These are phyloP conservation scores for Etheostoma nigrum DNA, from an alignment of 2,797 vertebrate genomes.

Conservation along the genomic window DNA sequence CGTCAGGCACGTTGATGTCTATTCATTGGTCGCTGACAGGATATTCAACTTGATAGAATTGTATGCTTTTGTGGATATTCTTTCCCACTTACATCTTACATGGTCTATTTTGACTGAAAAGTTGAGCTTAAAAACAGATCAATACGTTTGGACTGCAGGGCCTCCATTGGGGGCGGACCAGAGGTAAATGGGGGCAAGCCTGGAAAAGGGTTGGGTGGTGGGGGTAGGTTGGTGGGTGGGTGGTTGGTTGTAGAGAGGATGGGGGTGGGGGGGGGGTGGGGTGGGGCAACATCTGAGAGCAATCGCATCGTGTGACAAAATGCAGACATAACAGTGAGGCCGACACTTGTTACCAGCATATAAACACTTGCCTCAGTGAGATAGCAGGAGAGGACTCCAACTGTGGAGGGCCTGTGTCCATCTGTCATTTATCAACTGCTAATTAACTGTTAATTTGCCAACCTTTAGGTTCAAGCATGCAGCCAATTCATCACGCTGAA, in stretches of 20 bases:
- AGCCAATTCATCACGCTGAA: constrained; percentile 87
- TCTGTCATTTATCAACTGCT: constrained; percentile 91
- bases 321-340: constrained; percentile 86
- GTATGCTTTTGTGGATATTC: not conserved
- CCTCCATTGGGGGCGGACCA: not conserved
- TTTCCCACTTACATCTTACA: too few relatives aligned
- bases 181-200: constrained; percentile 30
- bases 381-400: constrained; percentile 72
- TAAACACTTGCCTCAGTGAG: constrained; percentile 89
- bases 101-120: not conserved
- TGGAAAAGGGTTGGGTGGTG: not conserved
- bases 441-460: constrained; percentile 91
- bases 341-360: constrained; percentile 90
- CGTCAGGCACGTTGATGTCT: not conserved
- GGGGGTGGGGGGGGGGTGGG: constrained; percentile 21
- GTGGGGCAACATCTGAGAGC: constrained; percentile 78
- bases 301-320: constrained; percentile 84
- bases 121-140: constrained; percentile 24
- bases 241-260: not conserved
- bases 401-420: constrained; percentile 74
- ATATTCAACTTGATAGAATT: constrained; percentile 2
- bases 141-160: too few relatives aligned
- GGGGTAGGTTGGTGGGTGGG: constrained; percentile 22
- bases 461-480: constrained; percentile 87
- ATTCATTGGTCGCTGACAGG: not conserved